Base-by-base conservation (phyloP, 2,113 vertebrate species). In the Ageneiosus marmoratus region DNA sequence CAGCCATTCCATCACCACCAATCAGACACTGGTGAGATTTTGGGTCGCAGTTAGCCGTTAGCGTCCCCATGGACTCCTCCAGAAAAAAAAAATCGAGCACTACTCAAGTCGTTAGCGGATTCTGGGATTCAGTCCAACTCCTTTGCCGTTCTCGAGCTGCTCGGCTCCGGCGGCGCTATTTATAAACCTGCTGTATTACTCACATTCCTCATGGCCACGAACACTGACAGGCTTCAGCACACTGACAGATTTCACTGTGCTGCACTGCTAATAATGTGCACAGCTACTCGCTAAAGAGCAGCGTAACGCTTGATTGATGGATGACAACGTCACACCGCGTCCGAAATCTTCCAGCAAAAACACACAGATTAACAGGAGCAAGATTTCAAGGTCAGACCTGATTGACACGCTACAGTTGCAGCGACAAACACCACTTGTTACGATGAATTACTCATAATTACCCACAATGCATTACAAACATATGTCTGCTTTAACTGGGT, bases 1-100 rank as follows among this genome's bases (percentile, higher is more conserved):
- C 86, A 89, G 86, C 87, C 53, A 76, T 84, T 81, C 88, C 82
- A 87, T 87, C 88, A 88, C 86, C 86, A 87, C 62, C 74, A 84
- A 87, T 86, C 70, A 69, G 50, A 73, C 79, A 24, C 46, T 69
- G 73, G 79, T 60, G 53, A 51, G 67, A 77, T 78, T 67, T 53
- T 50, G 73, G 60, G 73, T 77, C 46, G 73, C 32, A 41, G 73
- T 77, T 69, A 77, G 74, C 74, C 62, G 62, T 77, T 69, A 77
- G 74, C 48, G 6, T 55, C 81, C 60, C 81, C 10, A 5, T 77
- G 60, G 74, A 76, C 58, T 77, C 50, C 65, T 80, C 79, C 51
- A 44, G 37, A 55, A 65, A 63, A 75, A 50, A 56, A 53, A 58
- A 81, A 37, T 53, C 46, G 22, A 75, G 56, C 55, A 29, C 48